Evolutionary conservation across 2,113 vertebrate species (phyloP), one percentile per base, ranked within the genome.

Genomic region (Raja brachyura): DNA sequence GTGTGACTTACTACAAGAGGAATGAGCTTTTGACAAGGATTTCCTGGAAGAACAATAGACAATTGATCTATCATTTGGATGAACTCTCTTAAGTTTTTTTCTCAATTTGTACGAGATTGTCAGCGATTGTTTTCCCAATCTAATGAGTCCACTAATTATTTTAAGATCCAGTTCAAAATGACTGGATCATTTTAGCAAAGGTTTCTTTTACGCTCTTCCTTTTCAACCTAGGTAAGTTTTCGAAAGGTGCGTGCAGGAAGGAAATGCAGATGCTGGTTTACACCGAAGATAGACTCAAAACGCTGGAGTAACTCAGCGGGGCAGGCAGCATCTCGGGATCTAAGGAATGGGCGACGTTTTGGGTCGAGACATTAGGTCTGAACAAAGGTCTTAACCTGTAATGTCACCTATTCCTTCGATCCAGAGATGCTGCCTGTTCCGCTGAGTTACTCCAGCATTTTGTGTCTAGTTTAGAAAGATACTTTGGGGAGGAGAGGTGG

Each of bases 31-130:
- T 88, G 59, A 63, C 83, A 88, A 88, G 83, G 83, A 88, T 88
- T 88, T 88, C 83, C 83, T 88, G 83, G 83, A 88, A 88, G 59
- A 88, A 88, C 83, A 88, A 88, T 88, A n/a, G 83, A 31, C 13
- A 88, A 88, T 63, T 88, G 59, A 88, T 88, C 59, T 63, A 63
- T 61, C 59, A 63, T 31, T 33, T 88, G 59, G 83, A 88, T 88
- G 83, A 66, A 88, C 56, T 88, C 63, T 66, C 63, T 66, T 63
- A 88, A 14, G 5, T 14, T 66, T 77, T 88, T 63, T 13, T 59
- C 70, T 22, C 70, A 73, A 73, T 73, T 73, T 4, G 18, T 61
- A 59, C 81, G 22, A 61, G 81, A 28, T 88, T 88, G 83, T 66
- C 83, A 88, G 83, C 59, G 63, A 88, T 88, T 88, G 83, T 88